Percentiles rank a stretch among this genome's conserved stretches.
phyloP scores from a whole-genome alignment of 2,797 vertebrate genomes.

The Simalia tracyae region DNA sequence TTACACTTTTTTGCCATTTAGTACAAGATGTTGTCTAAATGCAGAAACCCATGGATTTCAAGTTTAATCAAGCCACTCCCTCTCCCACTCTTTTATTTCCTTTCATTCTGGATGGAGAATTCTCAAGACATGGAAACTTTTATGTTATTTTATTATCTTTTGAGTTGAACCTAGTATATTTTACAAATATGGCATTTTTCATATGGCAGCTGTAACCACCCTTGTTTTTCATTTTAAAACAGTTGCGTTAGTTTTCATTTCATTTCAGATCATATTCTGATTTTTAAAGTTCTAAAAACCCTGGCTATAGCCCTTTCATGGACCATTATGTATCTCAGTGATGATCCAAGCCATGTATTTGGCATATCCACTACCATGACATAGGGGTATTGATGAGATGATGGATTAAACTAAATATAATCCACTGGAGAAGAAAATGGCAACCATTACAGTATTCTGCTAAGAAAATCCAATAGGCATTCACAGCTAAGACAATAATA shows the following conservation, averaged over 20 bases:
- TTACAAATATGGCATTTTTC: no score
- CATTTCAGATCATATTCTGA: neutral
- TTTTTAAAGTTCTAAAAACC: neutral
- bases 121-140: no score
- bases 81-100: no score
- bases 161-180: no score
- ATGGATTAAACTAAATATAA: neutral
- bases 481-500: neutral
- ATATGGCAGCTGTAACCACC: no score
- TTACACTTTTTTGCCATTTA: neutral
- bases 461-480: neutral
- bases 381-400: neutral
- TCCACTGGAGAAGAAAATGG: neutral
- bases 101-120: no score
- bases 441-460: neutral
- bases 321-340: neutral
- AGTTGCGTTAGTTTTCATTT: neutral
- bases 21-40: neutral
- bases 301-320: neutral
- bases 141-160: no score
- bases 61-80: no score
- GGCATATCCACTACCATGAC: neutral
- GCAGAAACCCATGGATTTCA: no score
- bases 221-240: no score
- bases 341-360: neutral